Conservation (phyloP, 2,797 vertebrate species). For the Sarcoramphus papa region DNA sequence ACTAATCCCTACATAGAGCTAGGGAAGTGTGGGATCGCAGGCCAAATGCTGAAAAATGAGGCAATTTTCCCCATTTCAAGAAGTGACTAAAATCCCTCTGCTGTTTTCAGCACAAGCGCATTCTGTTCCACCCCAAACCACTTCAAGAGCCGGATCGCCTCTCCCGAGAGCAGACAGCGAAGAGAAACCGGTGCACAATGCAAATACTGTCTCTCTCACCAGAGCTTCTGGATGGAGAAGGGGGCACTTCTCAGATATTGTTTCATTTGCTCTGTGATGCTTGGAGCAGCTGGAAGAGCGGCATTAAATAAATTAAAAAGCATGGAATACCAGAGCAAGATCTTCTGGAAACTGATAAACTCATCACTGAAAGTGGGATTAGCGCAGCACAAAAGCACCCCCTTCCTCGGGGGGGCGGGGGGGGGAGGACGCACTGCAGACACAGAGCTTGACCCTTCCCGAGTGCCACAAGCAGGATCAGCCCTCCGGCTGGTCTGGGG, state of each 20-base stretch:
- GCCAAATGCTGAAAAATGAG: slow-evolving; percentile 62
- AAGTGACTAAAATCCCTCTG: slow-evolving; percentile 57
- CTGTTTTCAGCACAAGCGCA: slow-evolving; percentile 40
- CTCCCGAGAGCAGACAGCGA: background rate
- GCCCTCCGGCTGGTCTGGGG: too few relatives aligned
- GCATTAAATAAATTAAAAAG: background rate
- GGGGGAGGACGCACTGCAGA: background rate
- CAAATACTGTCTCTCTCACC: slow-evolving; percentile 1
- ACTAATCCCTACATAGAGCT: slow-evolving; percentile 72
- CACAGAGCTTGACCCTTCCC: background rate
- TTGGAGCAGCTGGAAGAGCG: background rate
- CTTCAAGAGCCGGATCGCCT: background rate
- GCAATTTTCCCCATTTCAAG: slow-evolving; percentile 57
- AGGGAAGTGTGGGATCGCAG: slow-evolving; percentile 47
- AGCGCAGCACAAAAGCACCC: accelerated
- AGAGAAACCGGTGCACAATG: background rate
- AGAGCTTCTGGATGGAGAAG: background rate
- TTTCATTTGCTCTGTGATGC: background rate
- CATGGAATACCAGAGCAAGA: background rate
- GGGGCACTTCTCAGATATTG: background rate
- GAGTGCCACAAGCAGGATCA: background rate
- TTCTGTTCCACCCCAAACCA: slow-evolving; percentile 59
- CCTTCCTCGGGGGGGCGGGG: background rate
- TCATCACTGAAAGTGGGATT: background rate
- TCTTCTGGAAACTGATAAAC: background rate